Conservation (phyloP, 2,888 invertebrate genomes). For the Thymelicus sylvestris region DNA sequence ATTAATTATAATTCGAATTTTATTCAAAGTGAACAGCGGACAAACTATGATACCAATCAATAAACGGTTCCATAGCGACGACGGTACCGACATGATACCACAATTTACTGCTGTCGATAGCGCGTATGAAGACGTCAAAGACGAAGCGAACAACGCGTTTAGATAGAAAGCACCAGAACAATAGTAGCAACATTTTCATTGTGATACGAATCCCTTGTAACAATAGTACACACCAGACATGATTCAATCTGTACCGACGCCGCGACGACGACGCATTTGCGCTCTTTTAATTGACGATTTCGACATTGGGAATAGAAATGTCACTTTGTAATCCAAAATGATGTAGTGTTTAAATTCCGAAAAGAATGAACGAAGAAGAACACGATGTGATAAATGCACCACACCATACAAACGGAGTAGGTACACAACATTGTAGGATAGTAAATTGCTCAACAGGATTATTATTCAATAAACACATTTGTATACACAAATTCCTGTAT, state of each 20-base stretch:
- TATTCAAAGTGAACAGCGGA: slow-evolving; percentile 85
- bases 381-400: slow-evolving; percentile 6
- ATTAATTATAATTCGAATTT: slow-evolving; percentile 85
- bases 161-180: slow-evolving; percentile 71
- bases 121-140: slow-evolving; percentile 80
- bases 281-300: slow-evolving; percentile 42
- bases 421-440: slow-evolving; percentile 1
- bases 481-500: slow-evolving; percentile 60
- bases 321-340: slow-evolving; percentile 35
- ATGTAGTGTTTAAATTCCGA: slow-evolving; percentile 28
- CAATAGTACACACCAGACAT: slow-evolving; percentile 41
- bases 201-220: slow-evolving; percentile 60
- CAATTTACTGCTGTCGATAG: slow-evolving; percentile 80
- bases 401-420: slow-evolving; percentile 10
- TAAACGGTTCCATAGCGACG: slow-evolving; percentile 84
- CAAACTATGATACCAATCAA: slow-evolving; percentile 84
- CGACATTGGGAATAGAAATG: slow-evolving; percentile 29
- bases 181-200: slow-evolving; percentile 72
- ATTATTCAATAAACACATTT: slow-evolving; percentile 73
- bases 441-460: slow-evolving; percentile 63
- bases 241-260: slow-evolving; percentile 38
- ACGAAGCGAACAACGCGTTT: slow-evolving; percentile 62
- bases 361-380: slow-evolving; percentile 38
- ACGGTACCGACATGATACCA: slow-evolving; percentile 81
- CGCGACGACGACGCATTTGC: slow-evolving; percentile 39